These are phyloP conservation scores for Nannoperca obscura DNA, from an alignment of 2,797 vertebrate species.

Conservation along the genomic window DNA sequence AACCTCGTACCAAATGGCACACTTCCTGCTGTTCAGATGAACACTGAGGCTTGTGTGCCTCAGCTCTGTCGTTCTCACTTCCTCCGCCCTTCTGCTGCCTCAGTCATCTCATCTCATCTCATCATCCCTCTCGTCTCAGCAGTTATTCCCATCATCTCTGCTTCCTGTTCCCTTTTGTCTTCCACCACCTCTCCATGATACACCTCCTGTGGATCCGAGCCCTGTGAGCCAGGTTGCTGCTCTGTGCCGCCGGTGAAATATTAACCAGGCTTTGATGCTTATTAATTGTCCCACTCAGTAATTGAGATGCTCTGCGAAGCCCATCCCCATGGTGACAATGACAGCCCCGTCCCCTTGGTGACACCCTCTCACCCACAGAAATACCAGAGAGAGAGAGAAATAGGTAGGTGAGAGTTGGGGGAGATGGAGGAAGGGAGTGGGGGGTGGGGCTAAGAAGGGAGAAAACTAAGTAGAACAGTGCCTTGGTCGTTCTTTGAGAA, in stretches of 20 bases:
- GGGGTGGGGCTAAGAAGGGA: neutral
- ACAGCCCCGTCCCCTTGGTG: constrained; percentile 77
- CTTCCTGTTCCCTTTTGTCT: constrained; percentile 59
- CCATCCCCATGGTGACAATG: constrained; percentile 79
- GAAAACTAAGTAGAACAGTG: neutral
- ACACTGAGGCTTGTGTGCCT: constrained; percentile 34
- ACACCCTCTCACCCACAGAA: constrained; percentile 74
- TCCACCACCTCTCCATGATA: constrained; percentile 44
- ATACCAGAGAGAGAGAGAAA: constrained; percentile 52
- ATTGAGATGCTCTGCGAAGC: constrained; percentile 79
- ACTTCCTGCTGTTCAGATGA: constrained; percentile 37
- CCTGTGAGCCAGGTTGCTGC: constrained; percentile 51
- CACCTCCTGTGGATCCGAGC: constrained; percentile 53
- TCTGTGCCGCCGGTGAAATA: constrained; percentile 74
- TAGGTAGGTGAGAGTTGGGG: constrained; percentile 40
- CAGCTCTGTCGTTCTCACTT: constrained; percentile 57
- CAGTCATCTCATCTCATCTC: constrained; percentile 49
- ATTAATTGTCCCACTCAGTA: constrained; percentile 82
- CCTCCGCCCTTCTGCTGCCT: constrained; percentile 61
- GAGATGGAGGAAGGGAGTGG: neutral
- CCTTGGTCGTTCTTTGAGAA: constrained; percentile 24
- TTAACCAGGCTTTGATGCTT: constrained; percentile 85
- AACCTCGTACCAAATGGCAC: constrained; percentile 3
- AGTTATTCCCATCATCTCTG: constrained; percentile 30
- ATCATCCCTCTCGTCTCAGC: constrained; percentile 36